phyloP scores from a whole-genome alignment of 2,888 invertebrate genomes.

The Coenonympha arcania region DNA sequence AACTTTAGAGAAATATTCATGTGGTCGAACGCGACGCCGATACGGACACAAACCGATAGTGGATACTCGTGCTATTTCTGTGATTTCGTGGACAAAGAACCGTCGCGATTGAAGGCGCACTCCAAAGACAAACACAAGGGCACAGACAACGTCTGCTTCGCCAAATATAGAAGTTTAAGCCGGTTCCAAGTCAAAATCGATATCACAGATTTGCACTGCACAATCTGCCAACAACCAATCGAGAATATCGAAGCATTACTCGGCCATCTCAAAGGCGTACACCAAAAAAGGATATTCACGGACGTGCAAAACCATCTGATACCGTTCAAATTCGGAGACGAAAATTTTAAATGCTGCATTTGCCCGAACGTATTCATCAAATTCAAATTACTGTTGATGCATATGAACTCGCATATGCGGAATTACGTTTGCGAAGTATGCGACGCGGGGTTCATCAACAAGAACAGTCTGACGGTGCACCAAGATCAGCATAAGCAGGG shows the following conservation, averaged over 20 bases:
- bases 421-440: constrained; percentile 40
- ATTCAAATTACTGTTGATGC: constrained; percentile 33
- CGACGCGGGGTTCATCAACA: constrained; percentile 38
- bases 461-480: constrained; percentile 25
- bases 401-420: constrained; percentile 43
- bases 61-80: constrained; percentile 46
- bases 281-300: constrained; percentile 29
- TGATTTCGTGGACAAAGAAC: constrained; percentile 31
- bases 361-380: constrained; percentile 27
- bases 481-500: constrained; percentile 35
- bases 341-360: constrained; percentile 27
- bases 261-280: constrained; percentile 34
- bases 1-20: constrained; percentile 40
- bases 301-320: constrained; percentile 37
- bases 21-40: constrained; percentile 47
- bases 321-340: constrained; percentile 39
- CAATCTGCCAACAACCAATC: constrained; percentile 35
- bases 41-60: constrained; percentile 36
- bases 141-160: constrained; percentile 25
- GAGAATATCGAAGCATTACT: constrained; percentile 38
- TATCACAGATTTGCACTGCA: constrained; percentile 35
- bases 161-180: constrained; percentile 37
- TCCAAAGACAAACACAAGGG: constrained; percentile 33
- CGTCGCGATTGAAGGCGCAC: constrained; percentile 42
- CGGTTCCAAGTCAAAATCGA: constrained; percentile 44